Evolutionary conservation across 2,113 vertebrate genomes (phyloP).

Genomic region (Heteronetta atricapilla): DNA sequence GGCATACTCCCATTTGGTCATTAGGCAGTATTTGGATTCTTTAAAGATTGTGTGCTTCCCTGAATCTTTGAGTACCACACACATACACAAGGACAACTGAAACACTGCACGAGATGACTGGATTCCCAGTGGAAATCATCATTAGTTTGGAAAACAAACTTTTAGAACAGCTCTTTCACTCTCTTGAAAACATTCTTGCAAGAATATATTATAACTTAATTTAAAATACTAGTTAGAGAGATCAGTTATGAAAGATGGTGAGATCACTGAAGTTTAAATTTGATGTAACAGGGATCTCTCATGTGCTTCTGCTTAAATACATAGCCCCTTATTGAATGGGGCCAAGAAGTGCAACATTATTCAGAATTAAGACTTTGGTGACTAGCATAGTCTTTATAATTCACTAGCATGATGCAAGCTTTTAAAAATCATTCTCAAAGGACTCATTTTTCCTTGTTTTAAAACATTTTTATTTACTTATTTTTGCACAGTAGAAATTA

Average conservation of each 20-base stretch:
- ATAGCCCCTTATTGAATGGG: accelerated
- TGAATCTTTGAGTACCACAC: neutral
- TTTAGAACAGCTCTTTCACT: neutral
- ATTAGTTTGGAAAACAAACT: neutral
- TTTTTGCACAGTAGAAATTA: conserved; percentile 22
- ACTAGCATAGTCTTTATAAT: neutral
- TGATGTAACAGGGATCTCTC: neutral
- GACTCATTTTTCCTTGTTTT: neutral
- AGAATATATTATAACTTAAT: neutral
- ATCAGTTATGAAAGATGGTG: neutral
- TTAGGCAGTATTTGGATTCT: neutral
- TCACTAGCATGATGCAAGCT: neutral
- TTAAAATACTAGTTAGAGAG: neutral
- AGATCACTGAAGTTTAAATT: neutral
- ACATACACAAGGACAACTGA: neutral
- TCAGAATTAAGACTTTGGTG: neutral
- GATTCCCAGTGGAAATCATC: neutral
- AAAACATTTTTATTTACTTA: conserved; percentile 41
- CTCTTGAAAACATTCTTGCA: neutral
- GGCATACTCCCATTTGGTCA: accelerated
- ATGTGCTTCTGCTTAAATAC: neutral
- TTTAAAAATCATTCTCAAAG: neutral
- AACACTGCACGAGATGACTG: accelerated
- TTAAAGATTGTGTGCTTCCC: neutral
- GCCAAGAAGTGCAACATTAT: neutral